These are phyloP conservation scores for Nephrotoma guestfalica DNA, from an alignment of 2,888 invertebrate genomes.

Conservation along the genomic window DNA sequence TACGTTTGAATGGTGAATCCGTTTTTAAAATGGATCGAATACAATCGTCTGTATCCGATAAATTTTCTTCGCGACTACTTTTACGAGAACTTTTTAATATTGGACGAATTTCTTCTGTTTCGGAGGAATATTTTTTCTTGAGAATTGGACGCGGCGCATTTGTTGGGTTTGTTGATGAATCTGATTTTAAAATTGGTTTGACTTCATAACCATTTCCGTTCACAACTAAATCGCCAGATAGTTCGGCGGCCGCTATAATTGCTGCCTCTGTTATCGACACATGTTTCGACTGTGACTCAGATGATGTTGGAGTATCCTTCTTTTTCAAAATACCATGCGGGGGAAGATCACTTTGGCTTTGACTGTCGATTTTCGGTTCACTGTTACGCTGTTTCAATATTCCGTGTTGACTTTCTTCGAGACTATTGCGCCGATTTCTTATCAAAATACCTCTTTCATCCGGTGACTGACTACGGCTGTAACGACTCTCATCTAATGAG, in stretches of 20 bases:
- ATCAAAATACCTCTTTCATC: conserved; percentile 31
- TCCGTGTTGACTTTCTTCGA: conserved; percentile 41
- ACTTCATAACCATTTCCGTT: conserved; percentile 39
- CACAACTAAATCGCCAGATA: conserved; percentile 34
- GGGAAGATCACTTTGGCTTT: conserved; percentile 37
- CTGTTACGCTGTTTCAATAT: conserved; percentile 68
- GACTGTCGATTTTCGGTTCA: conserved; percentile 49
- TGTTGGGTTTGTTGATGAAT: conserved; percentile 42
- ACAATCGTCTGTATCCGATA: conserved; percentile 18
- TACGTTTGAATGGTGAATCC: conserved; percentile 28
- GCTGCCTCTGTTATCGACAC: conserved; percentile 33
- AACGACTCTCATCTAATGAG: conserved; percentile 55
- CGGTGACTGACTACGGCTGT: conserved; percentile 31
- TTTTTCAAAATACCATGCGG: conserved; percentile 65
- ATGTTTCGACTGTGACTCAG: conserved; percentile 27
- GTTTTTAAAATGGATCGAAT: conserved; percentile 23
- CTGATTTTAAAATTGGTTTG: conserved; percentile 70
- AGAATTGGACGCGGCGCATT: conserved; percentile 59
- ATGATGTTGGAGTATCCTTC: conserved; percentile 30
- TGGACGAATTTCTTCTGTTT: conserved; percentile 57
- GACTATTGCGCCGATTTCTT: conserved; percentile 29
- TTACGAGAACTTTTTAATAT: conserved; percentile 62
- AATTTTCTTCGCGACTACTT: conserved; percentile 46
- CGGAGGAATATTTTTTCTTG: conserved; percentile 71
- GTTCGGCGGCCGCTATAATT: conserved; percentile 31